Evolutionary conservation across 1,140 invertebrate species (phyloP), one percentile per base, ranked within the genome.

Genomic region (Lineus longissimus): DNA sequence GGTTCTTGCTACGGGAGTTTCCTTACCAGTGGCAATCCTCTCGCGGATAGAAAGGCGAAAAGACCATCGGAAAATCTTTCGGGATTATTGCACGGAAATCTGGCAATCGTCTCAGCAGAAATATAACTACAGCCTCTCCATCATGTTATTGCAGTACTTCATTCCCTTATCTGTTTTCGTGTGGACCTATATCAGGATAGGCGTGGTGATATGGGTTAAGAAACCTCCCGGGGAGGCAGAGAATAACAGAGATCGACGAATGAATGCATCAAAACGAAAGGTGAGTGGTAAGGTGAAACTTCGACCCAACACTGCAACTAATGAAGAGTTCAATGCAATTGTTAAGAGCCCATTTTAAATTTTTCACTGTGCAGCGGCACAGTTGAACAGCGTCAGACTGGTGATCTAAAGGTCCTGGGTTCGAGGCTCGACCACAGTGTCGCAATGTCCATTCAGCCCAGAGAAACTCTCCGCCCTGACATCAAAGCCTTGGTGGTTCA

Each of bases 231-330:
- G 92, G 0, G 92, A 94, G 79, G 91, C 92, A 0, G 87, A 94
- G 76, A 88, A 90, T 68, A 85, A 85, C 17, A 79, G 93, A 43
- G 91, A 95, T 81, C 86, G 88, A 68, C 84, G 91, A 57, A 89
- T 95, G 83, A 91, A 91, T 1, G 86, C 88, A 63, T 93, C 91
- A 0, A 95, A 95, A 77, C 86, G 89, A 82, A 95, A 95, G 89
- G 93, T 95, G 85, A 84, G 40, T 13, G 40, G 19, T 13, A 43
- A n/a, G n/a, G n/a, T n/a, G n/a, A n/a, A n/a, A n/a, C n/a, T n/a
- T n/a, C n/a, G n/a, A n/a, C n/a, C n/a, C n/a, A n/a, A n/a, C n/a
- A n/a, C n/a, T n/a, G n/a, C n/a, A n/a, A n/a, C n/a, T n/a, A n/a
- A n/a, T n/a, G n/a, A n/a, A n/a, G n/a, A n/a, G n/a, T n/a, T n/a